Conservation (phyloP, 2,797 vertebrate genomes). For the Gymnothorax javanicus region DNA sequence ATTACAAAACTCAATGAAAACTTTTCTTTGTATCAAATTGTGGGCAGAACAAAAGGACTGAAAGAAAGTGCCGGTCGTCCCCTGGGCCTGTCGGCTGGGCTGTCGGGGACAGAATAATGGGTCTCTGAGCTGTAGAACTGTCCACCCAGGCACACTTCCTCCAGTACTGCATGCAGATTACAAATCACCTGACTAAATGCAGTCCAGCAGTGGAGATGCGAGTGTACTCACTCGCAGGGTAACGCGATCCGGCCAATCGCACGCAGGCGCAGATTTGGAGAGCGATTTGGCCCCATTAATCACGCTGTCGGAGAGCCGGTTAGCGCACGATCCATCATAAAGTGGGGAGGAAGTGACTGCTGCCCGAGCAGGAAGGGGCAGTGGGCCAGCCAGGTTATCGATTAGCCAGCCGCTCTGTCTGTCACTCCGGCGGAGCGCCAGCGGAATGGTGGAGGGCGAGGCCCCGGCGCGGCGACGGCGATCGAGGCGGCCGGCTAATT, state of each 20-base stretch:
- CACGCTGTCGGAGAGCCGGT: constrained; percentile 38
- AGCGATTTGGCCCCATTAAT: constrained; percentile 42
- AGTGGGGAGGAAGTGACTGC: constrained; percentile 34
- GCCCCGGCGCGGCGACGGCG: constrained; percentile 59
- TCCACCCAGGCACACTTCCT: too few relatives aligned
- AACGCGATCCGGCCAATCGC: constrained; percentile 13
- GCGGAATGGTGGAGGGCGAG: constrained; percentile 37
- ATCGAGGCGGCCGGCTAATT: constrained; percentile 66
- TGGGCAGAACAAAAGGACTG: neutral
- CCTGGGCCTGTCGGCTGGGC: neutral
- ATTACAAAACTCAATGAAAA: neutral
- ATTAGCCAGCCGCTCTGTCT: constrained; percentile 53
- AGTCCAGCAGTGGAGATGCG: neutral
- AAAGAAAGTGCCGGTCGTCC: neutral
- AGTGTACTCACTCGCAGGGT: neutral
- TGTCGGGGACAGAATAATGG: neutral
- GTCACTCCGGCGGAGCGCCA: constrained; percentile 47
- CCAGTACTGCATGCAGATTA: neutral
- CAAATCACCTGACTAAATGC: neutral
- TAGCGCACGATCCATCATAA: constrained; percentile 50
- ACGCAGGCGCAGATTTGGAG: constrained; percentile 24
- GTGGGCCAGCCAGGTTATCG: constrained; percentile 51
- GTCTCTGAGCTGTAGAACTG: neutral
- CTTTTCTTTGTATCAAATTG: neutral
- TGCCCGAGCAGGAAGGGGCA: constrained; percentile 22